Evolutionary conservation across 2,113 vertebrate species (phyloP), one percentile per base, ranked within the genome.

Genomic region (Setophaga petechia): DNA sequence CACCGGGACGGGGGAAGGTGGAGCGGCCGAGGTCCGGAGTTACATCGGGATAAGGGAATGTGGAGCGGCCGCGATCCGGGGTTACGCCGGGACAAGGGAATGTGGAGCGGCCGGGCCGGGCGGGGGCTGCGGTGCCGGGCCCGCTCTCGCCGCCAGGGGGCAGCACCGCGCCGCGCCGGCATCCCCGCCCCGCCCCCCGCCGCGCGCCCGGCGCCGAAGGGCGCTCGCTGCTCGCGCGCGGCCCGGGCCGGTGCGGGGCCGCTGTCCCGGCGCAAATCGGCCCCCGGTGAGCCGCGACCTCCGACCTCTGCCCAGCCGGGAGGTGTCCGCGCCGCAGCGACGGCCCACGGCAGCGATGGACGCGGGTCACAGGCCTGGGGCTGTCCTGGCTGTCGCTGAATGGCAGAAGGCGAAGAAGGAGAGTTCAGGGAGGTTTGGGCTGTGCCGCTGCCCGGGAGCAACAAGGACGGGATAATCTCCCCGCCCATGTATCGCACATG

Each of bases 161-260:
- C 52, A 55, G 52, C 52, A 55, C 52, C 30, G 52, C 52, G 28
- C 52, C 28, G 30, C 30, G 15, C 51, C 25, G 52, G 52, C 52
- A 18, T 30, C 52, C 30, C 30, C 52, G 52, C 52, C 52, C 52
- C 52, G 30, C 30, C 52, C 52, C 52, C 52, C 28, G 28, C 28
- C 28, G 52, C 17, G 52, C 52, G 27, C 12, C 37, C 3, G n/a
- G 27, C 44, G 20, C n/a, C 6, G 57, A 5, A 8, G 21, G 27
- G 74, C 35, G 58, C 1, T 2, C 28, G 46, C 0, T 1, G 58
- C 44, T 0, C 5, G 15, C 30, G 31, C 46, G 15, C 33, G 5
- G 11, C 2, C 1, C 1, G 11, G 1, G 20, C 3, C 3, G 3
- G 51, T 1, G 4, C 31, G 13, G 17, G 31, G 30, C 2, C 10